phyloP scores from a whole-genome alignment of 30 jellyfish, hydroid and myxozoan genomes.

The Aurelia sp. region DNA sequence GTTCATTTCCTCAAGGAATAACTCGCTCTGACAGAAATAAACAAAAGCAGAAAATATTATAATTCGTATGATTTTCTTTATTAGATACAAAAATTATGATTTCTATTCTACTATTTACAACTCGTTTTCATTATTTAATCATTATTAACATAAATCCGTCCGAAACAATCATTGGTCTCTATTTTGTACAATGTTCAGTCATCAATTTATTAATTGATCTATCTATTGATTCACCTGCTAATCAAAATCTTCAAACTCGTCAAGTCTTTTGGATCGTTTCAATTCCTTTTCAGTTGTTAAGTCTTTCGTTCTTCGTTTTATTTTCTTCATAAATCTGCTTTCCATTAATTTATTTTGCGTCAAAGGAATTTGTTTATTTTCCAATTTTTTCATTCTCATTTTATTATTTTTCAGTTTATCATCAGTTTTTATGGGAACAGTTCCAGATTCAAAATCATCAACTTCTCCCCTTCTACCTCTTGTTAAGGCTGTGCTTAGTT shows the following conservation, averaged over 20 bases:
- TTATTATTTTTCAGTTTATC: conserved; percentile 1
- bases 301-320: conserved; percentile 78
- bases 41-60: neutral
- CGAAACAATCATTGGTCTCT: no score
- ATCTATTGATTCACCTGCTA: neutral
- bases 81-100: conserved; percentile 4
- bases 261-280: conserved; percentile 67
- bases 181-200: no score
- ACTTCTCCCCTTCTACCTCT: conserved; percentile 66
- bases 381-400: conserved; percentile 22
- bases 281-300: conserved; percentile 77
- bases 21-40: no score
- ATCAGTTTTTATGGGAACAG: neutral
- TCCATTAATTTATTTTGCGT: conserved; percentile 58
- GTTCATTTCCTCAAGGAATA: no score
- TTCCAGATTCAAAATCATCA: neutral
- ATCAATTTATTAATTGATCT: no score
- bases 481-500: conserved; percentile 17
- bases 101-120: no score
- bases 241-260: conserved; percentile 51
- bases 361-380: conserved; percentile 31
- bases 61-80: neutral
- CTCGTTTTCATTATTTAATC: neutral
- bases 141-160: no score
- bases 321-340: conserved; percentile 50